Percentiles rank a stretch among this genome's conserved stretches.
Conservation (phyloP, 2,888 invertebrate species). For the Drosophila recens region DNA sequence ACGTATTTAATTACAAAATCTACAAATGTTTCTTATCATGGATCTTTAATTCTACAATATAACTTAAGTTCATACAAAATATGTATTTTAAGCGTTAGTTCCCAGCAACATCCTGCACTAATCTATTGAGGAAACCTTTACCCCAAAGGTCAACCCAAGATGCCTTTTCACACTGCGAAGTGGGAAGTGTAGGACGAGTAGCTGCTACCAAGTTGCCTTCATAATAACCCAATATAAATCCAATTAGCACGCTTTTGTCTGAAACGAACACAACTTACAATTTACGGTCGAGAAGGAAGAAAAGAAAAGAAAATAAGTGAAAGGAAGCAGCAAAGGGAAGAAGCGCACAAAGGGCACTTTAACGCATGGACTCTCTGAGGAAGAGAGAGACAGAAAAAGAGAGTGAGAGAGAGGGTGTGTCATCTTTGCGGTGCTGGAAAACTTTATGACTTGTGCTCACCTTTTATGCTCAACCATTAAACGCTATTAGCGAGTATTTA, state of each 20-base stretch:
- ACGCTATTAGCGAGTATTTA: conserved; percentile 81
- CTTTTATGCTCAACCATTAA: conserved; percentile 76
- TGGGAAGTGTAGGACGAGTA: conserved; percentile 21
- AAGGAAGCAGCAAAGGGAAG: conserved; percentile 45
- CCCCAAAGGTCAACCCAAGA: neutral
- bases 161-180: conserved; percentile 55
- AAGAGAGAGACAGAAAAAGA: neutral
- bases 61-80: neutral
- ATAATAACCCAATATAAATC: conserved; percentile 70
- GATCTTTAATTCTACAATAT: neutral
- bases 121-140: neutral
- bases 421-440: conserved; percentile 35
- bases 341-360: conserved; percentile 63
- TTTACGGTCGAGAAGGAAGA: conserved; percentile 26
- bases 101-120: conserved; percentile 4
- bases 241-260: conserved; percentile 80
- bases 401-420: conserved; percentile 50
- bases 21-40: too few relatives aligned
- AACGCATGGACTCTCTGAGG: conserved; percentile 24
- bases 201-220: conserved; percentile 47
- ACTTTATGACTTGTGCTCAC: conserved; percentile 80
- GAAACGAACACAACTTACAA: conserved; percentile 35
- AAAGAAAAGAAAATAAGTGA: conserved; percentile 32
- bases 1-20: too few relatives aligned
- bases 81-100: neutral